Percentiles rank a stretch among this genome's conserved stretches.
Conservation (phyloP, 2,113 vertebrate species). For the Psephotus haematonotus region DNA sequence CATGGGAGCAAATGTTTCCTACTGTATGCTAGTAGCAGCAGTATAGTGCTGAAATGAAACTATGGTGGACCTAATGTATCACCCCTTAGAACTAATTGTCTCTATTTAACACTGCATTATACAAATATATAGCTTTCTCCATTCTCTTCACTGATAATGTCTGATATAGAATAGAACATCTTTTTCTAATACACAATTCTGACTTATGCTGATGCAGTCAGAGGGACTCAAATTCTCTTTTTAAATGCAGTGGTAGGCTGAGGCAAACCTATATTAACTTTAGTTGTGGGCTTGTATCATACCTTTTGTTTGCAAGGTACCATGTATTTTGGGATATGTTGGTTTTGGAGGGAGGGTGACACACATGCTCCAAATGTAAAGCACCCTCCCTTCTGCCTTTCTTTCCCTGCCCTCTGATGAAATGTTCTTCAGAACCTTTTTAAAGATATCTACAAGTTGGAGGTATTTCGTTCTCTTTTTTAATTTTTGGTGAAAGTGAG, state of each 20-base stretch:
- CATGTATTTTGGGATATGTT: neutral
- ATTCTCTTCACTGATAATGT: neutral
- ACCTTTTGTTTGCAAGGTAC: neutral
- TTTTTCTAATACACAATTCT: neutral
- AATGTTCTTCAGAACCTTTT: neutral
- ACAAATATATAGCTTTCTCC: neutral
- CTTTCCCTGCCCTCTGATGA: neutral
- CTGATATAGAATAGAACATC: neutral
- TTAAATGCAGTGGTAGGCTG: neutral
- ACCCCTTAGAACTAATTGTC: neutral
- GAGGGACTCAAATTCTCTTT: neutral
- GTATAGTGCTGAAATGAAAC: neutral
- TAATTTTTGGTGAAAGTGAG: neutral
- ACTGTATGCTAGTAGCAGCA: neutral
- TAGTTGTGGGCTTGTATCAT: neutral
- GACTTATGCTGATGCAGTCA: neutral
- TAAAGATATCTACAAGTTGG: neutral
- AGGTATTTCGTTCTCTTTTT: neutral
- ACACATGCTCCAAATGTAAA: neutral
- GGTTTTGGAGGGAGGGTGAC: accelerated
- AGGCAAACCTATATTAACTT: neutral
- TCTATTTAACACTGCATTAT: neutral
- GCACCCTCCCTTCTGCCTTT: neutral
- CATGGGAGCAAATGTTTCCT: neutral
- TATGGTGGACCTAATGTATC: neutral